Evolutionary conservation across 2,888 invertebrate species (phyloP), one percentile per base, ranked within the genome.

Genomic region (Tetragonisca angustula): DNA sequence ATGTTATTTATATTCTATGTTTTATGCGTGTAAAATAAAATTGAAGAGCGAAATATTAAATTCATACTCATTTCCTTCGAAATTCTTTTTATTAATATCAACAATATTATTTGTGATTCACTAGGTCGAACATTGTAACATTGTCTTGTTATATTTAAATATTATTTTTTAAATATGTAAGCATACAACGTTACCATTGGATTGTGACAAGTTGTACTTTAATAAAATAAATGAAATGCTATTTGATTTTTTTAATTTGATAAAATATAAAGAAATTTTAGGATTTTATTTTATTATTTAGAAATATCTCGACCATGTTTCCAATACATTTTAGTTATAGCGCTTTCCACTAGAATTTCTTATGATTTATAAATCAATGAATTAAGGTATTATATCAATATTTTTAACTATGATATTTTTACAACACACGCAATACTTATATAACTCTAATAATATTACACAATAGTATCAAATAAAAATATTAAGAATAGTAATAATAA

Each of bases 401-500:
- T 62, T 62, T 62, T 32, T 62, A 62, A 62, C 4, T 62, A 64
- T 64, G 19, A 32, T 62, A 62, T 62, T 27, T 32, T 32, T 64
- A 21, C 21, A 21, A 65, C 1, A 65, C 5, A 15, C 17, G 36
- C 2, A 65, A 21, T 21, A 36, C 0, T 2, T 65, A 32, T 64
- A 21, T 64, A 64, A 21, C 32, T 15, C 19, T 49, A 59, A 17
- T 49, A 52, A n/a, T 24, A 21, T 67, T 65, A 67, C 13, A 32
- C 32, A 76, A 74, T 65, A 69, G 52, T 52, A 52, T 13, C 27
- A 52, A 79, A 77, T 54, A 70, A 79, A 32, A 43, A 49, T 62
- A 61, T 15, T 56, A 19, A 74, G 21, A 32, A 56, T 13, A 56
- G 68, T 62, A 43, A 61, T 54, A 56, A 32, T 32, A 52, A 52